Percentiles rank a stretch among this genome's conserved stretches.
Conservation (phyloP, 1,140 invertebrate species). For the Pseudomyrmex dendroicus region DNA sequence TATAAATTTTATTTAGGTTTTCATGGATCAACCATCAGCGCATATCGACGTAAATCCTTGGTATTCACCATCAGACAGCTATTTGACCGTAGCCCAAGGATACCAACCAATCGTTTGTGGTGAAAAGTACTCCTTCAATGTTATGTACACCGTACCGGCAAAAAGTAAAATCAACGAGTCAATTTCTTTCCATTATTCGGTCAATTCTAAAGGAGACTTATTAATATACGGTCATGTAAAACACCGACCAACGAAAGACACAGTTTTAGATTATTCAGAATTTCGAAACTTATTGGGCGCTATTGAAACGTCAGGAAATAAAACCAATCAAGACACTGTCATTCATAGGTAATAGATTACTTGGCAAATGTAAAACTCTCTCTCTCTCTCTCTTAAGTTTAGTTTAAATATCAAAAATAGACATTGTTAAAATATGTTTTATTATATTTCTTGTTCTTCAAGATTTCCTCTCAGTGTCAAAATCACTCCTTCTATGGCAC, state of each 20-base stretch:
- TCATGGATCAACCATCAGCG: slow-evolving; percentile 83
- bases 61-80: slow-evolving; percentile 84
- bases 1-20: slow-evolving; percentile 72
- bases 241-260: slow-evolving; percentile 79
- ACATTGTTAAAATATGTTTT: background rate
- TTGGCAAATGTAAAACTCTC: background rate
- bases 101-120: slow-evolving; percentile 81
- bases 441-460: slow-evolving; percentile 13
- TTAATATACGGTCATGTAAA: slow-evolving; percentile 82
- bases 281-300: slow-evolving; percentile 81
- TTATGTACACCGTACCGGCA: slow-evolving; percentile 81
- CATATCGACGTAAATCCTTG: slow-evolving; percentile 82
- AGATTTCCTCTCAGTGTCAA: slow-evolving; percentile 82
- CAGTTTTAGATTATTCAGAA: slow-evolving; percentile 80
- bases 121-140: slow-evolving; percentile 82
- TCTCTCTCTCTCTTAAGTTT: background rate
- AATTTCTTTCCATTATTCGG: slow-evolving; percentile 82
- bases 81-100: slow-evolving; percentile 79
- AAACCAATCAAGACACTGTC: slow-evolving; percentile 71
- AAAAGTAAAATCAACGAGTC: slow-evolving; percentile 70
- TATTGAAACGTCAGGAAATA: slow-evolving; percentile 73
- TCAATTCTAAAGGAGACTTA: slow-evolving; percentile 81
- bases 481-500: slow-evolving; percentile 90
- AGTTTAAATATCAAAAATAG: background rate
- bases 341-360: slow-evolving; percentile 75